Conservation (phyloP, 1,140 invertebrate species). For the Diorhabda carinulata region DNA sequence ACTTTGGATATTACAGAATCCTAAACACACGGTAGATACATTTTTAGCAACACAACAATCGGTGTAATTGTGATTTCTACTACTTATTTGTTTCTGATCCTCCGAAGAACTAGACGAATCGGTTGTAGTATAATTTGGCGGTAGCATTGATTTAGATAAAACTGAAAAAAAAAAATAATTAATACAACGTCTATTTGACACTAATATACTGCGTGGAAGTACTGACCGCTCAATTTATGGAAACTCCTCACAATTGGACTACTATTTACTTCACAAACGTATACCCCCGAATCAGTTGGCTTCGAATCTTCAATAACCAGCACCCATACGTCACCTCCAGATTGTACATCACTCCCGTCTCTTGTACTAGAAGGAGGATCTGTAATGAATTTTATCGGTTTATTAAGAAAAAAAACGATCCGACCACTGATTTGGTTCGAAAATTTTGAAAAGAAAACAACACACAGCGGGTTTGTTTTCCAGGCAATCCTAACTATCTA, state of each 20-base stretch:
- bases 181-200: neutral
- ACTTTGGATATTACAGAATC: constrained; percentile 78
- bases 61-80: constrained; percentile 66
- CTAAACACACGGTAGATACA: constrained; percentile 64
- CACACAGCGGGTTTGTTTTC: too few relatives aligned
- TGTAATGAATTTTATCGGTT: neutral
- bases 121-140: constrained; percentile 50
- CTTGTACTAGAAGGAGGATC: neutral
- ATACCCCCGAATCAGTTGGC: constrained; percentile 68
- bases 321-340: constrained; percentile 78
- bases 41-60: constrained; percentile 68
- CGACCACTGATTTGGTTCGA: too few relatives aligned
- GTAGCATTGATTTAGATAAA: constrained; percentile 54
- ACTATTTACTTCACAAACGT: constrained; percentile 80
- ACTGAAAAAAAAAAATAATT: constrained; percentile 48
- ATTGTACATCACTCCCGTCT: constrained; percentile 38
- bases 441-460: too few relatives aligned
- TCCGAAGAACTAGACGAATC: constrained; percentile 33
- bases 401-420: too few relatives aligned
- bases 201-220: neutral
- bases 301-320: constrained; percentile 68
- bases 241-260: constrained; percentile 70
- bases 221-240: constrained; percentile 68
- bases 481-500: too few relatives aligned
- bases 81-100: constrained; percentile 37